These are phyloP conservation scores for Andrena camellia DNA, from an alignment of 2,888 invertebrate genomes.

Conservation along the genomic window DNA sequence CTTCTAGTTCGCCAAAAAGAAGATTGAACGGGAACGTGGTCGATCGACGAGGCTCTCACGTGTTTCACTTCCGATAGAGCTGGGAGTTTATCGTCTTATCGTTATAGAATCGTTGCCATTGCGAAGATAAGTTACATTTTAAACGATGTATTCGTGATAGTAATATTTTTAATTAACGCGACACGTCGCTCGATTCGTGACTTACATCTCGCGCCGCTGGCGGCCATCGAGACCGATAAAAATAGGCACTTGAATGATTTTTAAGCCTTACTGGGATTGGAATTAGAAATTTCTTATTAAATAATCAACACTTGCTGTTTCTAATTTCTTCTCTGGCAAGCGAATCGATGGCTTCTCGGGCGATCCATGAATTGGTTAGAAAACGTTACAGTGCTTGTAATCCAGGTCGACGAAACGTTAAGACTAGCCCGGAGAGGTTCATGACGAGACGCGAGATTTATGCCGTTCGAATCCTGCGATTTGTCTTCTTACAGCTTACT, in stretches of 20 bases:
- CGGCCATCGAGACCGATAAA: background rate
- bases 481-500: conserved; percentile 53
- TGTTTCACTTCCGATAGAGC: background rate
- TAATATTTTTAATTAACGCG: conserved; percentile 2
- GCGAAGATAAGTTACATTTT: conserved; percentile 33
- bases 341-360: background rate
- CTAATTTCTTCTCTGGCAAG: too few relatives aligned
- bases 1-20: background rate
- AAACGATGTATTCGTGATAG: conserved; percentile 29
- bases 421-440: conserved; percentile 43
- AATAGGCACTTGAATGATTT: background rate
- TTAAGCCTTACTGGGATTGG: background rate
- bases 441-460: conserved; percentile 54
- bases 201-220: background rate
- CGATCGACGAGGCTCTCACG: background rate
- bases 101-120: conserved; percentile 24
- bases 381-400: conserved; percentile 14
- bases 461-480: conserved; percentile 52
- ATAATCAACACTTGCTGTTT: too few relatives aligned
- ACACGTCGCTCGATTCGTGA: background rate
- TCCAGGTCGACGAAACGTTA: conserved; percentile 43
- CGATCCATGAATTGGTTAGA: background rate
- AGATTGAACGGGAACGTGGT: background rate
- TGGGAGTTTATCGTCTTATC: conserved; percentile 42
- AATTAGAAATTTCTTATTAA: too few relatives aligned